phyloP scores from a whole-genome alignment of 2,113 vertebrate genomes.

The Microcebus tavaratra region DNA sequence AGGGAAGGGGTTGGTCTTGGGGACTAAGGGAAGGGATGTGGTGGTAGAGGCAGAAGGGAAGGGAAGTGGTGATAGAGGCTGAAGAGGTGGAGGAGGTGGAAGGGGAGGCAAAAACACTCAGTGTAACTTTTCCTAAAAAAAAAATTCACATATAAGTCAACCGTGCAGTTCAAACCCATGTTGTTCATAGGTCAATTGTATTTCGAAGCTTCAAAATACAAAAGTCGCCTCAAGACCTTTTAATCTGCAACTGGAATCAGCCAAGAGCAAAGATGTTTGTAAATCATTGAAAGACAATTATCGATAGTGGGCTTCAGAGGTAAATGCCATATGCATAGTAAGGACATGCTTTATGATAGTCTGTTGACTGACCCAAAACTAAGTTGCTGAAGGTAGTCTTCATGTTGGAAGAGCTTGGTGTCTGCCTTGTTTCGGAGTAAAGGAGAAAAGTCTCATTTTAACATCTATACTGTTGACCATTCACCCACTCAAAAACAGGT shows the following conservation, averaged over 20 bases:
- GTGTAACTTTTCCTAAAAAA: background rate
- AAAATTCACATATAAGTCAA: background rate
- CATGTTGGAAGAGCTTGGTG: background rate
- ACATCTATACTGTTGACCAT: background rate
- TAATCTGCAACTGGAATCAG: background rate
- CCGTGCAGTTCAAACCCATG: background rate
- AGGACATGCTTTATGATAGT: background rate
- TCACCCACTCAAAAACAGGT: background rate
- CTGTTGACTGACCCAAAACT: background rate
- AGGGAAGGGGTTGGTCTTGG: background rate
- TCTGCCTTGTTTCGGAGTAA: background rate
- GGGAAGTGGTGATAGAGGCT: background rate
- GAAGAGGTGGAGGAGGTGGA: background rate
- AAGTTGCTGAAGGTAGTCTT: background rate
- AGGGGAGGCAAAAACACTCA: background rate
- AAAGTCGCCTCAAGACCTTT: background rate
- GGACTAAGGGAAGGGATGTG: too few species aligned
- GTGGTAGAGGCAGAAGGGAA: background rate
- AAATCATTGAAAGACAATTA: slow-evolving; percentile 37
- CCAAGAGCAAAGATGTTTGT: slow-evolving; percentile 38
- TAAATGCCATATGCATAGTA: background rate
- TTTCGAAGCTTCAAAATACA: slow-evolving; percentile 48
- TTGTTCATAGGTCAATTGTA: background rate
- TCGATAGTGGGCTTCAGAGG: background rate
- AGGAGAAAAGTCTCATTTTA: background rate